Conservation (phyloP, 1,140 invertebrate genomes). For the Lordiphosa mommai region DNA sequence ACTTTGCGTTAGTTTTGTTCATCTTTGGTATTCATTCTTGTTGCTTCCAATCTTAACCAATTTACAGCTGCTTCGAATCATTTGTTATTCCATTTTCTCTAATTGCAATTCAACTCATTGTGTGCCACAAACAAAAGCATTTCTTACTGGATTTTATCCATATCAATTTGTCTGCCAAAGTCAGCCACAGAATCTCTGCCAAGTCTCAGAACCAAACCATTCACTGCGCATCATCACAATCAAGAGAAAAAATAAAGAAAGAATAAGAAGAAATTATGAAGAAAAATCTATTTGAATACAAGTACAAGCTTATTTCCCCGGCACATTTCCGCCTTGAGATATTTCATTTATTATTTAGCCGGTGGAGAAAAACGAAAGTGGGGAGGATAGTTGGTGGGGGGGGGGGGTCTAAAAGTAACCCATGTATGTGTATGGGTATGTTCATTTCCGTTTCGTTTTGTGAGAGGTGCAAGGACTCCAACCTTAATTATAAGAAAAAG, state of each 20-base stretch:
- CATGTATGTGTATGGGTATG: conserved; percentile 1
- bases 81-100: not conserved
- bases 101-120: conserved; percentile 4
- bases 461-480: conserved; percentile 27
- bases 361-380: conserved; percentile 36
- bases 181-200: conserved; percentile 35
- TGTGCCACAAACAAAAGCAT: not conserved
- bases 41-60: too few relatives aligned
- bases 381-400: conserved; percentile 4
- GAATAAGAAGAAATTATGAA: conserved; percentile 15
- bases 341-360: conserved; percentile 52
- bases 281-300: conserved; percentile 40
- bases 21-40: too few relatives aligned
- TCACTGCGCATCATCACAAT: too few relatives aligned
- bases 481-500: conserved; percentile 67
- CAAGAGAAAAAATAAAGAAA: conserved; percentile 10
- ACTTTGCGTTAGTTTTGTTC: too few relatives aligned
- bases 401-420: conserved; percentile 3
- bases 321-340: conserved; percentile 40
- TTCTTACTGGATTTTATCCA: not conserved
- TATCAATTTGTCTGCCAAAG: conserved; percentile 47
- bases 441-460: not conserved
- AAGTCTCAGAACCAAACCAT: not conserved
- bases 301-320: conserved; percentile 27
- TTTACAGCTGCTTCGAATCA: not conserved